Percentiles rank a stretch among this genome's conserved stretches.
These are phyloP conservation scores for Drosophila pseudoobscura DNA, from an alignment of 1,140 invertebrate species.

Conservation along the genomic window DNA sequence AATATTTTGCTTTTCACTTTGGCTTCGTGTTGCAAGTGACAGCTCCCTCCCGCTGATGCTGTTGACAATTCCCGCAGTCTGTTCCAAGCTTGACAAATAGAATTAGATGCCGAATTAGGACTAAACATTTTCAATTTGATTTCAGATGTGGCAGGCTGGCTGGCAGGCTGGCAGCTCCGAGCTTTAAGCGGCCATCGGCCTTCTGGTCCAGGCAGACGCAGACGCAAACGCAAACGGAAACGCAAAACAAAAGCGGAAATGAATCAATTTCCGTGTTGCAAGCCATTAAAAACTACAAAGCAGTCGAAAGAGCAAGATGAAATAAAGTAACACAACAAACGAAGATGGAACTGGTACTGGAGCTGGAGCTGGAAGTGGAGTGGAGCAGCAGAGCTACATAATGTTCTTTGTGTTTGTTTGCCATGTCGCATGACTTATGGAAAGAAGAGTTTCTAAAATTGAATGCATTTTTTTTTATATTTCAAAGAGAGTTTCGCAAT, in stretches of 20 bases:
- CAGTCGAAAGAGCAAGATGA: constrained; percentile 22
- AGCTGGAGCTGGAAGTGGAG: neutral
- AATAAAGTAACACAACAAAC: constrained; percentile 20
- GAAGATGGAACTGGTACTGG: neutral
- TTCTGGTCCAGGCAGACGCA: constrained; percentile 11
- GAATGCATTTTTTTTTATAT: too few relatives aligned
- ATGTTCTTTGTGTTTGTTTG: neutral
- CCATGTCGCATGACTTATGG: too few relatives aligned
- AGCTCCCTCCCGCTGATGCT: constrained; percentile 30
- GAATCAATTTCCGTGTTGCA: constrained; percentile 77
- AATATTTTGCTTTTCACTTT: constrained; percentile 70
- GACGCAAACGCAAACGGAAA: constrained; percentile 42
- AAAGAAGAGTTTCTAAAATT: too few relatives aligned
- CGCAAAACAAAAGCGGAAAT: constrained; percentile 72
- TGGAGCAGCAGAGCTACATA: neutral
- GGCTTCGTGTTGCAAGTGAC: constrained; percentile 69
- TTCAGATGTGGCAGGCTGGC: constrained; percentile 31
- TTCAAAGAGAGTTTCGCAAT: neutral
- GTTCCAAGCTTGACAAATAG: constrained; percentile 40
- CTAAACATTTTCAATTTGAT: constrained; percentile 58
- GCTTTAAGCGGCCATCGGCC: constrained; percentile 34
- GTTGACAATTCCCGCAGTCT: constrained; percentile 53
- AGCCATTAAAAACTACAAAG: constrained; percentile 77
- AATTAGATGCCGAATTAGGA: constrained; percentile 57
- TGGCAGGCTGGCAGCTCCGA: neutral